Percentiles rank a stretch among this genome's conserved stretches.
Evolutionary conservation across 1,140 invertebrate genomes (phyloP).

Genomic region (Drosophila nebulosa): DNA sequence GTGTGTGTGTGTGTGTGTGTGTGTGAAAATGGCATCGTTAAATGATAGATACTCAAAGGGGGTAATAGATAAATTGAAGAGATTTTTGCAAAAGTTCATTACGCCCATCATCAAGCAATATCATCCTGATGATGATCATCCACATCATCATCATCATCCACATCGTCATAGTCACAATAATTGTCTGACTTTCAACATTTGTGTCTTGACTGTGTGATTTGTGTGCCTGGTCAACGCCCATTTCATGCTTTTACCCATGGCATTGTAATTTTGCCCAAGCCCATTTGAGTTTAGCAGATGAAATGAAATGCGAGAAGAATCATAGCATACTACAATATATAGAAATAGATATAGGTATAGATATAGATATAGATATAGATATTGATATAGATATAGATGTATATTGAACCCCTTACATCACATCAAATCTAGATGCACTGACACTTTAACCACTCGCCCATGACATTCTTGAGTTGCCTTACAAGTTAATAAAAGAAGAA

Average conservation of each 20-base stretch:
- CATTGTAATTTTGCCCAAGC: slow-evolving; percentile 29
- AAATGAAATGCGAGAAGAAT: neutral
- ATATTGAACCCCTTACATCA: slow-evolving; percentile 73
- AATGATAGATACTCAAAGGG: slow-evolving; percentile 27
- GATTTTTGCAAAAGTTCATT: slow-evolving; percentile 61
- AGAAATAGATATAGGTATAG: neutral
- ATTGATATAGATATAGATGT: too few species aligned
- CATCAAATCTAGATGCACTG: slow-evolving; percentile 35
- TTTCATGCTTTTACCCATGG: slow-evolving; percentile 32
- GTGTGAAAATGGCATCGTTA: slow-evolving; percentile 37
- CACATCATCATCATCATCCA: neutral
- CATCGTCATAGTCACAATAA: slow-evolving; percentile 43
- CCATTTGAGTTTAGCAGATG: slow-evolving; percentile 9
- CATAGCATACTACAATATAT: too few species aligned
- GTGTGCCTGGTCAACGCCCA: slow-evolving; percentile 55
- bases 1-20: neutral
- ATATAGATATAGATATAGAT: neutral
- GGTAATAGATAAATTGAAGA: neutral
- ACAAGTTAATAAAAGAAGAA: slow-evolving; percentile 69
- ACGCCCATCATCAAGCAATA: slow-evolving; percentile 38
- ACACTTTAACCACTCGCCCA: slow-evolving; percentile 64
- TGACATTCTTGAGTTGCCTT: slow-evolving; percentile 72
- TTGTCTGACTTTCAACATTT: slow-evolving; percentile 61
- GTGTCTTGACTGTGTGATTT: slow-evolving; percentile 9
- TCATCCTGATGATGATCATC: neutral